phyloP scores from a whole-genome alignment of 2,888 invertebrate species.

The Bugula neritina region DNA sequence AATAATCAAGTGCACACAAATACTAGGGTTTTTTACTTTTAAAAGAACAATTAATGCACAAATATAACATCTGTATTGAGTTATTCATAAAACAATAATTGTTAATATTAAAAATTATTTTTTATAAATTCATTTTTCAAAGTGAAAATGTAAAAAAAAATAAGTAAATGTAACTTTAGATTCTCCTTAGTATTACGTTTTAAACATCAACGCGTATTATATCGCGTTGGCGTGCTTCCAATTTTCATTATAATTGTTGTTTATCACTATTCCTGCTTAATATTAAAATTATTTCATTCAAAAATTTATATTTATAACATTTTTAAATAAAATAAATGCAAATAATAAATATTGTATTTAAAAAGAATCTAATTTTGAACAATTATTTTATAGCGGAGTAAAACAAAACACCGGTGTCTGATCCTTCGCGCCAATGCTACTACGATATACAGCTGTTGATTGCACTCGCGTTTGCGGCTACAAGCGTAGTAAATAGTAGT shows the following conservation, averaged over 20 bases:
- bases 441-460: constrained; percentile 17
- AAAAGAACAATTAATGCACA: too few species aligned
- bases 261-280: neutral
- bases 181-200: constrained; percentile 19
- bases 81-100: too few species aligned
- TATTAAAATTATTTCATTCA: neutral
- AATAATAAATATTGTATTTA: neutral
- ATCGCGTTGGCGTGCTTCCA: neutral
- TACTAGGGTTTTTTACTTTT: constrained; percentile 9
- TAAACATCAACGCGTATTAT: neutral
- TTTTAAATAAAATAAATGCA: neutral
- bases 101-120: too few species aligned
- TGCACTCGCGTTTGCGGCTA: neutral
- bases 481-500: neutral
- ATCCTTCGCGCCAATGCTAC: constrained; percentile 26
- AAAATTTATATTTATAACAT: neutral
- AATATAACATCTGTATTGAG: too few species aligned
- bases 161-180: neutral
- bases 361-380: neutral
- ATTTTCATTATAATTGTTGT: neutral
- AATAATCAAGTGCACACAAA: neutral
- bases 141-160: constrained; percentile 12
- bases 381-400: constrained; percentile 1
- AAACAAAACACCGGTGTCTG: neutral
- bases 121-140: neutral